Conservation (phyloP, 2,888 invertebrate genomes). For the Dichetophora obliterata region DNA sequence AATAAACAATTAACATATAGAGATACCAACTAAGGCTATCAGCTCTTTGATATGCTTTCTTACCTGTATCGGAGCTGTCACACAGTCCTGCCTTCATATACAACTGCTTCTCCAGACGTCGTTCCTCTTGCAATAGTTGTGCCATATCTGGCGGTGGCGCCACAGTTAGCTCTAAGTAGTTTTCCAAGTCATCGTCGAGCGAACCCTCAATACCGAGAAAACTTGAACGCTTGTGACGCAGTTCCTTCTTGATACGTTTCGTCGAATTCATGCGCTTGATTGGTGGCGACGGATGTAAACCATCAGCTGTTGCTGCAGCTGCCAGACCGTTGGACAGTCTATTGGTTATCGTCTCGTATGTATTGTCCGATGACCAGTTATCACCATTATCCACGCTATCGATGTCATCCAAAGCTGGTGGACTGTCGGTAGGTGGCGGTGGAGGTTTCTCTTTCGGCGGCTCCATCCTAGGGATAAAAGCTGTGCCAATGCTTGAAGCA, state of each 20-base stretch:
- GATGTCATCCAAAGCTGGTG: slow-evolving; percentile 48
- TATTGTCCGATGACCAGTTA: slow-evolving; percentile 64
- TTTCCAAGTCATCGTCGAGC: slow-evolving; percentile 74
- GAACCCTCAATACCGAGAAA: slow-evolving; percentile 87
- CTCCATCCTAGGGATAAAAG: slow-evolving; percentile 71
- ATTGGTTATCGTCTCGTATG: slow-evolving; percentile 65
- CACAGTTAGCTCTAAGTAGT: slow-evolving; percentile 77
- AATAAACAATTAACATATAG: too few species aligned
- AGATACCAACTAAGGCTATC: too few species aligned
- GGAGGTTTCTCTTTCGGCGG: slow-evolving; percentile 91
- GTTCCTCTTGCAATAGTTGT: slow-evolving; percentile 83
- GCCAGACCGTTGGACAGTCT: slow-evolving; percentile 44
- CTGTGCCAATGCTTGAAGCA: slow-evolving; percentile 5
- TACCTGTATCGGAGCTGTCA: slow-evolving; percentile 76
- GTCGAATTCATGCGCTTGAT: slow-evolving; percentile 85
- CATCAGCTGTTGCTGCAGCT: slow-evolving; percentile 32
- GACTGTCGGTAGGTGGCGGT: slow-evolving; percentile 76
- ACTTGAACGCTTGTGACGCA: slow-evolving; percentile 85
- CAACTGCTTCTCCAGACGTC: slow-evolving; percentile 81
- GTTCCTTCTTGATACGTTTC: slow-evolving; percentile 87
- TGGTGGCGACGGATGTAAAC: slow-evolving; percentile 63
- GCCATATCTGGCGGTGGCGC: slow-evolving; percentile 85
- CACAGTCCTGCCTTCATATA: slow-evolving; percentile 81
- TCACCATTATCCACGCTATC: slow-evolving; percentile 51
- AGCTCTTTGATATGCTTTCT: slow-evolving; percentile 44